Base-by-base conservation (phyloP, 1,140 invertebrate genomes). In the Drosophila guanche region DNA sequence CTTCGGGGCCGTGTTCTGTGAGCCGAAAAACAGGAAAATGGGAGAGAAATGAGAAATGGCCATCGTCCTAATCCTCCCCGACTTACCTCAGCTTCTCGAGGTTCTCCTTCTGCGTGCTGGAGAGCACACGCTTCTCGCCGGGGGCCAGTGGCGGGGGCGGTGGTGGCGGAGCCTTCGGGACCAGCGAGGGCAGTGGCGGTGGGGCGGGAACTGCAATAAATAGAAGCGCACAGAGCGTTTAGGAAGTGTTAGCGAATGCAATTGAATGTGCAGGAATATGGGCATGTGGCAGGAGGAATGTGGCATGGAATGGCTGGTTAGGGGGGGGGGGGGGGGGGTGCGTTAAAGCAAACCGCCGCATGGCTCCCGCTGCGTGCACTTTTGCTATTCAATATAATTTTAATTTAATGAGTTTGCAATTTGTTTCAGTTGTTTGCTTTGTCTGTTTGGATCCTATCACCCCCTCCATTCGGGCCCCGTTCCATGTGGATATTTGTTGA, bases 1-100 rank as follows among this genome's bases (percentile, higher is more conserved):
- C 93, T 95, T 76, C 96, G 93, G 2, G 96, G 96, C 76, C 96
- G 93, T 76, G 95, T 95, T 85, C 90, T 90, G 54, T 29, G 48
- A 71, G 53, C 56, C 56, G 72, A 66, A 40, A 51, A 16, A 43
- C 25, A 58, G 37, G 48, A 45, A 45, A 53, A n/a, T n/a, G n/a
- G n/a, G n/a, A n/a, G n/a, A n/a, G n/a, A 63, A 56, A 50, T 37
- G 45, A 68, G 60, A 52, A 48, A 68, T 62, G 58, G 50, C 48
- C 61, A 68, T 61, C 94, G 94, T 42, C 95, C 91, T 33, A 94
- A 94, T 42, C 95, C 91, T 33, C 16, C 2, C 22, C 22, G 22
- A 54, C 90, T 88, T 76, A 91, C 90, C 88, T 92, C 29, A 93
- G 83, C 61, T 90, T 85, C 43, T 94, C 95, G 60, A 96, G 59